These are phyloP conservation scores for Harpagoxenus sublaevis DNA, from an alignment of 2,888 invertebrate genomes.

Conservation along the genomic window DNA sequence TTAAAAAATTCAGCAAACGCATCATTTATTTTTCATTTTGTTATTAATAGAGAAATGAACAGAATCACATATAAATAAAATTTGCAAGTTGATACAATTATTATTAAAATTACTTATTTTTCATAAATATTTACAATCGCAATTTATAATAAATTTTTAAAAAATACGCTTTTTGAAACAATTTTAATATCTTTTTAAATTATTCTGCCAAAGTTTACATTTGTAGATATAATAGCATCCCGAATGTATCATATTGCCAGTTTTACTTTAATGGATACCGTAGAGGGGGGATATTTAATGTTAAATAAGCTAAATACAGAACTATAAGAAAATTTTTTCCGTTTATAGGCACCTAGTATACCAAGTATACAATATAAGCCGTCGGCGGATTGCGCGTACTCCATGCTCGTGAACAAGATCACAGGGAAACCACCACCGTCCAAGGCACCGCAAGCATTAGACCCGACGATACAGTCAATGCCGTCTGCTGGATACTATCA, in stretches of 20 bases:
- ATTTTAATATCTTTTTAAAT: constrained; percentile 4
- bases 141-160: neutral
- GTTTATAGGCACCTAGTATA: constrained; percentile 88
- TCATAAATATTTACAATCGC: neutral
- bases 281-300: constrained; percentile 14
- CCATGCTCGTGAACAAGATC: constrained; percentile 95
- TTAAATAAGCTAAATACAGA: neutral
- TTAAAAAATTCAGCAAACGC: neutral
- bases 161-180: constrained; percentile 12
- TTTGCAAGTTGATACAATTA: constrained; percentile 1
- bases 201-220: neutral
- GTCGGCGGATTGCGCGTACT: constrained; percentile 95
- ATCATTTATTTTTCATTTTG: neutral
- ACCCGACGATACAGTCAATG: constrained; percentile 75
- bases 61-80: neutral
- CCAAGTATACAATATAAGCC: constrained; percentile 92
- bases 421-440: constrained; percentile 88
- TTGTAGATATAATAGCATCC: neutral
- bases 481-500: constrained; percentile 80
- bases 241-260: neutral
- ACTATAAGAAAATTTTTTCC: constrained; percentile 16
- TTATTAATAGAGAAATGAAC: neutral
- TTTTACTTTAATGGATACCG: neutral
- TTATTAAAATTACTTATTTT: constrained; percentile 9
- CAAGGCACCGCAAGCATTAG: constrained; percentile 75